These are phyloP conservation scores for Peucedramus taeniatus DNA, from an alignment of 2,113 vertebrate genomes.

Conservation along the genomic window DNA sequence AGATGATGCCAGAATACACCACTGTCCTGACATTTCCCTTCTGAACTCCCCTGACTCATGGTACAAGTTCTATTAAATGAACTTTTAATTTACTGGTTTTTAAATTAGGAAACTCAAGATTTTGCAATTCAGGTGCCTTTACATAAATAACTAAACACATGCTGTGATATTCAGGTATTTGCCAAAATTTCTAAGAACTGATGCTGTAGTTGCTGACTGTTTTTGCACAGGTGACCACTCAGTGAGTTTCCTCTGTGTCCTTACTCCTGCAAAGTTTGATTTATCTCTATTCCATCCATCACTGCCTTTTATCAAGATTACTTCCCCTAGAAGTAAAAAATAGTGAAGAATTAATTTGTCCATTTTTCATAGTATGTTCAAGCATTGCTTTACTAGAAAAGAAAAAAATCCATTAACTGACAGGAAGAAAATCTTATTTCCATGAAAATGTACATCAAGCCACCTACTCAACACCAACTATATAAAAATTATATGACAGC, in stretches of 20 bases:
- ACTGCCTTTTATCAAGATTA: not conserved
- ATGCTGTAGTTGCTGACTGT: not conserved
- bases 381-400: not conserved
- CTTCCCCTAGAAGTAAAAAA: not conserved
- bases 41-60: accelerated
- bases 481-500: not conserved
- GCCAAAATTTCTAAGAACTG: not conserved
- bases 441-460: not conserved
- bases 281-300: not conserved
- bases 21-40: not conserved
- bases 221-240: not conserved
- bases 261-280: not conserved
- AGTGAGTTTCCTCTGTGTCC: not conserved
- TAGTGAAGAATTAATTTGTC: not conserved
- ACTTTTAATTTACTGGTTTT: not conserved
- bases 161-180: not conserved
- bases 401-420: not conserved
- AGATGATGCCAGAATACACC: not conserved
- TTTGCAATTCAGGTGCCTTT: not conserved
- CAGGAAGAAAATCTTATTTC: not conserved
- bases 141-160: not conserved
- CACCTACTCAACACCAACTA: not conserved
- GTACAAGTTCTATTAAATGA: not conserved
- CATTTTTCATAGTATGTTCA: not conserved
- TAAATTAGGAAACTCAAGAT: not conserved